These are phyloP conservation scores for Clitarchus hookeri DNA, from an alignment of 2,888 invertebrate species.

Conservation along the genomic window DNA sequence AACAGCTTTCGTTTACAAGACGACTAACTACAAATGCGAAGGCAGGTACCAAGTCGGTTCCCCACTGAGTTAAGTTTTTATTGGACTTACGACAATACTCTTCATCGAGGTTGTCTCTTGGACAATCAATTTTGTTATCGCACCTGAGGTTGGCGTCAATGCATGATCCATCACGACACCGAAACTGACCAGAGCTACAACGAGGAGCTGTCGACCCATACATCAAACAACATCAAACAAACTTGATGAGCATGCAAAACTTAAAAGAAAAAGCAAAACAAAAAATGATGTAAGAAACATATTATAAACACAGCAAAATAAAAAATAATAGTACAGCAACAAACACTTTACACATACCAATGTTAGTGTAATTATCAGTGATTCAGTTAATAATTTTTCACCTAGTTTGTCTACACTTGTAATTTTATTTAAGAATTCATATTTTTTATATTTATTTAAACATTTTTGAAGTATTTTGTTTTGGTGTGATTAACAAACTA, in stretches of 20 bases:
- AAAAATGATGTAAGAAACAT: not conserved
- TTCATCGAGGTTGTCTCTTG: constrained; percentile 73
- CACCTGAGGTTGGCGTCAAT: constrained; percentile 60
- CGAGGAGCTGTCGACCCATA: constrained; percentile 21
- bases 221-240: constrained; percentile 18
- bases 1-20: not conserved
- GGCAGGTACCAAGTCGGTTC: not conserved
- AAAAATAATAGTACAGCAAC: not conserved
- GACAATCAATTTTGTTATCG: constrained; percentile 69
- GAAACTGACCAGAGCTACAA: constrained; percentile 49
- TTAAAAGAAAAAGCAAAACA: not conserved
- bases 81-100: constrained; percentile 73
- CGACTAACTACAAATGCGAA: not conserved
- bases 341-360: not conserved
- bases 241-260: not conserved
- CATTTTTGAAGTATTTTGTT: too few relatives aligned
- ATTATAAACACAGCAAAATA: not conserved
- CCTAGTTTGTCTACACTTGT: too few relatives aligned
- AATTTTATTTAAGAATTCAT: too few relatives aligned
- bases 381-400: not conserved
- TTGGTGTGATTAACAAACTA: too few relatives aligned
- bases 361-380: not conserved
- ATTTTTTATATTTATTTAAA: too few relatives aligned
- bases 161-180: constrained; percentile 54
- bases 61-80: not conserved